A percentile compares a stretch with the other conserved stretches of the same genome.
Conservation (phyloP, 2,113 vertebrate species). For the Tragelaphus imberbis region DNA sequence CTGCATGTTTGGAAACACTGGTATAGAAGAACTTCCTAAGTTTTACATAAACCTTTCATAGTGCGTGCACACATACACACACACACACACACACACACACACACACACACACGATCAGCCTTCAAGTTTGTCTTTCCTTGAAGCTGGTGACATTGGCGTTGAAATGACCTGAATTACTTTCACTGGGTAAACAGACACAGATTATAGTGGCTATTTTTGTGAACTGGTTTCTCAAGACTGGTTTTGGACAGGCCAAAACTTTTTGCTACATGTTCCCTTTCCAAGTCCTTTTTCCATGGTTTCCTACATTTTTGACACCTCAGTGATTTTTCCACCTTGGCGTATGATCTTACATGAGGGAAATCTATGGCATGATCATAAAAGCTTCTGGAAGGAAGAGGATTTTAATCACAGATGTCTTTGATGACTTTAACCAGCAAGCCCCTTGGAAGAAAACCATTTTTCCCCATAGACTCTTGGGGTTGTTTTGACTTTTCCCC, state of each 20-base stretch:
- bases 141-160: background rate
- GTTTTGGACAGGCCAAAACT: background rate
- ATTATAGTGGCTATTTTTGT: background rate
- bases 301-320: background rate
- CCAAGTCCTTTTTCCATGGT: background rate
- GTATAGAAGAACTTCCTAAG: background rate
- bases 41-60: background rate
- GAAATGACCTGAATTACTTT: background rate
- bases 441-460: conserved; percentile 38
- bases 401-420: conserved; percentile 47
- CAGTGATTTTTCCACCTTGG: background rate
- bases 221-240: background rate
- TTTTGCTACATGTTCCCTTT: background rate
- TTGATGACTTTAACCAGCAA: conserved; percentile 29
- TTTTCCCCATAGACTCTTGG: background rate
- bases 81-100: background rate
- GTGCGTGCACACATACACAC: background rate
- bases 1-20: background rate
- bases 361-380: background rate
- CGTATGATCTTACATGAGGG: background rate
- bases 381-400: background rate
- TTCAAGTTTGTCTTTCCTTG: background rate
- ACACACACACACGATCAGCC: background rate
- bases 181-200: background rate
- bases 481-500: background rate